phyloP scores from a whole-genome alignment of 2,113 vertebrate species.

The Hucho hucho region DNA sequence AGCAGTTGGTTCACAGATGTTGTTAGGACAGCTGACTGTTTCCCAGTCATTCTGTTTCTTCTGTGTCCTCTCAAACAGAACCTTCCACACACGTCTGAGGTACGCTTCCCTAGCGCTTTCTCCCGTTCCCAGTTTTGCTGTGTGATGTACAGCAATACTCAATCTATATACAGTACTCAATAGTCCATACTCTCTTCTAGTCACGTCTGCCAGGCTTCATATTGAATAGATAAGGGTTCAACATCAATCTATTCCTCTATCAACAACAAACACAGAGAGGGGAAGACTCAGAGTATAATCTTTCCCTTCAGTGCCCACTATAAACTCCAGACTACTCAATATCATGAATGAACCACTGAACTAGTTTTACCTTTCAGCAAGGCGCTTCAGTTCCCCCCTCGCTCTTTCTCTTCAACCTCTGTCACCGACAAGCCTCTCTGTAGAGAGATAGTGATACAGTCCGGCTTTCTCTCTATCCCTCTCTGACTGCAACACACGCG shows the following conservation, averaged over 20 bases:
- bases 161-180: neutral
- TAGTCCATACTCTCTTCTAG: neutral
- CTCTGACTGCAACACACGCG: slow-evolving; percentile 23
- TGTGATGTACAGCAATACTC: neutral
- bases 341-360: neutral
- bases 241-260: too few species aligned
- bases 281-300: too few species aligned
- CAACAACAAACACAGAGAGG: too few species aligned
- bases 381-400: slow-evolving; percentile 59
- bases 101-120: neutral
- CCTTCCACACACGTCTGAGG: slow-evolving; percentile 5
- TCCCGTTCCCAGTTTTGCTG: neutral
- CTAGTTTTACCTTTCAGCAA: slow-evolving; percentile 62
- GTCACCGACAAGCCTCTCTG: slow-evolving; percentile 44
- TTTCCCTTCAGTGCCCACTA: too few species aligned
- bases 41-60: slow-evolving; percentile 20
- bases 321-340: neutral
- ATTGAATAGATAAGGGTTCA: too few species aligned
- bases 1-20: slow-evolving; percentile 42
- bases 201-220: too few species aligned
- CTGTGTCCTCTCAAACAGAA: slow-evolving; percentile 9
- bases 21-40: slow-evolving; percentile 39
- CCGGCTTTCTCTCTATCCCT: slow-evolving; percentile 13
- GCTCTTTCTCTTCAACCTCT: slow-evolving; percentile 41
- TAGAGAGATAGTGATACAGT: slow-evolving; percentile 41